Evolutionary conservation across 1,140 invertebrate species (phyloP), one percentile per base, ranked within the genome.

Genomic region (Octopus bimaculoides): DNA sequence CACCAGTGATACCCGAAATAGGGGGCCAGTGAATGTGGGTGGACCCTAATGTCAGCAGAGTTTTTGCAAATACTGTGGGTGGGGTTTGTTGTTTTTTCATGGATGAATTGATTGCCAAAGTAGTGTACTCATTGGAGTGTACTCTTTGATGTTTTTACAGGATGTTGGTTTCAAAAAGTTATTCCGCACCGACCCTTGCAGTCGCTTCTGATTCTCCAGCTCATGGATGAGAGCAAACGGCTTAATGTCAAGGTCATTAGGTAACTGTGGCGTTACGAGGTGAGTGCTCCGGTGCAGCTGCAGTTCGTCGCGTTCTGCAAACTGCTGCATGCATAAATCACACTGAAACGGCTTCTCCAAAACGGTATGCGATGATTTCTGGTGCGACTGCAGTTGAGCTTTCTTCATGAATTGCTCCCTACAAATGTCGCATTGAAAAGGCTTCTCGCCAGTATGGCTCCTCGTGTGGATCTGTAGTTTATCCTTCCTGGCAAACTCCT

Each of bases 271-370:
- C 88, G 97, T 96, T 86, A 97, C 96, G 1, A 96, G 98, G 75
- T 98, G 97, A 1, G 96, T 97, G 10, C 97, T 91, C 17, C 97
- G 92, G 88, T 97, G 96, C 0, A 96, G 97, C 91, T 97, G 96
- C 54, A 98, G 91, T 86, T 97, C 97, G 73, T 95, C 96, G 61
- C 96, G 92, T 89, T 96, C 95, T 89, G 96, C 96, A 87, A 96
- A 96, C 84, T 93, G 89, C 89, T 95, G 92, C 81, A 94, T 93
- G 90, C 95, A 96, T 0, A 95, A 94, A 0, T 94, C 94, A 87
- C 95, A 96, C 85, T 96, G 96, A 91, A 97, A 95, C 0, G 95
- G 95, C 52, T 79, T 81, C 74, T 83, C 82, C 4, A 77, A 78
- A 7, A 80, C 78, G 52, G 81, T 80, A 41, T 75, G 75, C 9